Base-by-base conservation (phyloP, 2,113 vertebrate species). In the Nyctereutes procyonoides region DNA sequence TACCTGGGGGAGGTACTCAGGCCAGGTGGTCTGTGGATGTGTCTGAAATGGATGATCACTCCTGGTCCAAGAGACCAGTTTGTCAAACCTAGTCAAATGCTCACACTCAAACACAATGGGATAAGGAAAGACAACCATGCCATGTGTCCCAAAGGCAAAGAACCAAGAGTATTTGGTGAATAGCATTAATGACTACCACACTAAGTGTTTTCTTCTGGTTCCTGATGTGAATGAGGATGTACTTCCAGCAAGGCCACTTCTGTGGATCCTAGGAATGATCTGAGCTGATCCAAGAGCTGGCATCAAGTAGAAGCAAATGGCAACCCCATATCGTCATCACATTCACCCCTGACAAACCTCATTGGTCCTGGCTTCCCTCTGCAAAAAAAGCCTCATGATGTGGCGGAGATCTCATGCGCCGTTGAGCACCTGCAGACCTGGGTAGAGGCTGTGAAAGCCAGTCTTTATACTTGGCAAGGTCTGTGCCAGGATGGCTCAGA, bases 71-170 rank as follows among this genome's bases (percentile, higher is more conserved):
- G 28, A 82, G 38, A 88, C 87, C 60, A 56, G 11, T 38, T 74
- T 19, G 16, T 91, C 77, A 96, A 63, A 88, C 4, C 24, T 77
- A 94, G 48, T 95, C 67, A 88, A 26, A 43, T 71, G 76, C n/a
- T 76, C 62, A 51, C 30, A 77, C 13, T 12, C 11, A 77, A 89
- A 93, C 48, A 53, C 58, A 95, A 3, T 67, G n/a, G 17, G 38
- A 58, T 58, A 38, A 95, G 35, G 43, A 93, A 94, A 82, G 22
- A 11, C 26, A 43, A 51, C 56, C 15, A 48, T 84, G 80, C 16
- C 62, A 7, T 55, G 55, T 81, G 43, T 65, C 62, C 32, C 80
- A 48, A 58, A 92, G 71, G 65, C 38, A 91, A 79, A 93, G 38
- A 91, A 81, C 17, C 26, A 85, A 82, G 20, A 63, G 35, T 81